phyloP scores from a whole-genome alignment of 1,140 invertebrate species.

The Dendrolimus kikuchii region DNA sequence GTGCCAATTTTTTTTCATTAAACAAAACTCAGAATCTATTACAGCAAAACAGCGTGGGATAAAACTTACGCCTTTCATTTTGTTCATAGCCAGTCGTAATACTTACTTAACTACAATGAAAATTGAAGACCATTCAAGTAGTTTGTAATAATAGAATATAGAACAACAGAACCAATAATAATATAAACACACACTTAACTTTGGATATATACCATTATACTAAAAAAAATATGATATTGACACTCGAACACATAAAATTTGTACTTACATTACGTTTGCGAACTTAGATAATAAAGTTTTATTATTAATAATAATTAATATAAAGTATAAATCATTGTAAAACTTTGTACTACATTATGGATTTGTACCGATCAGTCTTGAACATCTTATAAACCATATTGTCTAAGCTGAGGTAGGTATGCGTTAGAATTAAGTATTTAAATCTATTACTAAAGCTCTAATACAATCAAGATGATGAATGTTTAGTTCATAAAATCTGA shows the following conservation, averaged over 20 bases:
- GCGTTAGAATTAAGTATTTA: no score
- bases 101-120: constrained; percentile 27
- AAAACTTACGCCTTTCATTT: not conserved
- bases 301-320: constrained; percentile 27
- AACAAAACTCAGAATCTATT: no score
- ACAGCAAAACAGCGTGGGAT: not conserved
- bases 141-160: constrained; percentile 56
- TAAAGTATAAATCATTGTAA: constrained; percentile 17
- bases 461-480: no score
- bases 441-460: no score
- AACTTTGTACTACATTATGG: constrained; percentile 43
- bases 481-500: no score
- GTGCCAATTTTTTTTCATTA: no score
- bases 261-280: constrained; percentile 51
- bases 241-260: constrained; percentile 61
- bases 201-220: constrained; percentile 61
- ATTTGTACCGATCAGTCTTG: constrained; percentile 66
- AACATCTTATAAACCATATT: constrained; percentile 22
- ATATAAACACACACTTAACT: constrained; percentile 66
- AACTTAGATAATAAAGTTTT: constrained; percentile 39
- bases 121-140: constrained; percentile 35
- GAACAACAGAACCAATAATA: constrained; percentile 61
- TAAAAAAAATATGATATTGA: constrained; percentile 47
- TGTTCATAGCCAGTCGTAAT: constrained; percentile 34
- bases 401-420: not conserved